Base-by-base conservation (phyloP, 2,888 invertebrate species). In the Bombylius discolor region DNA sequence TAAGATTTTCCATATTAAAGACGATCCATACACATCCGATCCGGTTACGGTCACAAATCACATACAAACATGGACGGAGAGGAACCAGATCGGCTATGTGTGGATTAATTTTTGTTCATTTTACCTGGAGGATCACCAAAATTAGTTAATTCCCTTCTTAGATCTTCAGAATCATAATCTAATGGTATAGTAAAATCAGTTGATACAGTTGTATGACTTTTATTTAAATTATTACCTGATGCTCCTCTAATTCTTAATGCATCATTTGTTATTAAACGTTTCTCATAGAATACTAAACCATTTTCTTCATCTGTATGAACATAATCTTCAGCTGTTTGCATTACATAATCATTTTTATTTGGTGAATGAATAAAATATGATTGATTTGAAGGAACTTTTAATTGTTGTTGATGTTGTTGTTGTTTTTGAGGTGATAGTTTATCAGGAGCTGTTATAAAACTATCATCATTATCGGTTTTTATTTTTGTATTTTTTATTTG, bases 261-360 rank as follows among this genome's bases (percentile, higher is more conserved):
- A 42, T 42, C 12, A 47, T 47, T 55, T 9, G 59, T 36, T 11
- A 56, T 46, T 53, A 81, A 64, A 64, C 82, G 77, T 63, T 78
- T 81, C 70, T 87, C 89, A 61, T 83, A 79, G 49, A 89, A 77
- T 5, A 82, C 79, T 1, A 89, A 77, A 50, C 84, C 81, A 63
- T 87, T 81, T 50, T 86, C 82, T 55, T 77, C 75, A 66, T 89
- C 89, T 34, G 83, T 80, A 66, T 89, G 87, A 52, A 82, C 84
- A 65, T 87, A 89, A 59, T 87, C 82, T 64, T 89, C 87, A 4
- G 83, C 79, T 51, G 87, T 77, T 62, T 73, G 72, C 31, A 70
- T 60, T 56, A 71, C 67, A 49, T 66, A 70, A 11, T 68, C 66
- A 8, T 62, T 60, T 32, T 13, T 48, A n/a, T 61, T 64, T 2